A percentile compares a stretch with the other conserved stretches of the same genome.
phyloP scores from a whole-genome alignment of 1,140 invertebrate genomes.

The Listronotus oregonensis region DNA sequence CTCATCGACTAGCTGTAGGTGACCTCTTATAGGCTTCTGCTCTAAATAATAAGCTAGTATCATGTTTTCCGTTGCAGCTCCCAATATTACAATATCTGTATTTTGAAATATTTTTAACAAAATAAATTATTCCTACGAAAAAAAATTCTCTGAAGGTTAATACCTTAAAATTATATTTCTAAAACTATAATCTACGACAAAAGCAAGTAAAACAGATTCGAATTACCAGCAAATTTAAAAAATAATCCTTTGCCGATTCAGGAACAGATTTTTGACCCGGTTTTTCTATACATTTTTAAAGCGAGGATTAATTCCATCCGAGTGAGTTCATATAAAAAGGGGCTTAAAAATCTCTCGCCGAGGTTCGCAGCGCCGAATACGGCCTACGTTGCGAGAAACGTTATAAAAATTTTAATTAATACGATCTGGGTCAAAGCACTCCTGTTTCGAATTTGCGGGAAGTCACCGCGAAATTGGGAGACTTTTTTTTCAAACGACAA shows the following conservation, averaged over 20 bases:
- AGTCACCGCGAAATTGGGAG: slow-evolving; percentile 34
- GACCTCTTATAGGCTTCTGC: too few species aligned
- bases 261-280: slow-evolving; percentile 16
- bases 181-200: slow-evolving; percentile 10
- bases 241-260: slow-evolving; percentile 3
- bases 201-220: background rate
- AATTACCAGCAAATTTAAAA: background rate
- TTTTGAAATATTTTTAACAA: too few species aligned
- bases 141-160: too few species aligned
- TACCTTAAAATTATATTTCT: too few species aligned
- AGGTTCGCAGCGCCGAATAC: background rate
- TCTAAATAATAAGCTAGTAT: too few species aligned
- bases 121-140: too few species aligned
- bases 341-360: slow-evolving; percentile 16
- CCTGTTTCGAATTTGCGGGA: slow-evolving; percentile 26
- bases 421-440: slow-evolving; percentile 33
- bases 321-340: slow-evolving; percentile 18
- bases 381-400: slow-evolving; percentile 20
- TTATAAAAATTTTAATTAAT: slow-evolving; percentile 36
- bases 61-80: too few species aligned
- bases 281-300: slow-evolving; percentile 16
- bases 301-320: slow-evolving; percentile 21
- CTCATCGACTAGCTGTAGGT: too few species aligned
- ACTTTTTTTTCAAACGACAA: slow-evolving; percentile 28
- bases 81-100: too few species aligned